phyloP scores from a whole-genome alignment of 1,140 invertebrate genomes.

The Caenorhabditis brenneri region DNA sequence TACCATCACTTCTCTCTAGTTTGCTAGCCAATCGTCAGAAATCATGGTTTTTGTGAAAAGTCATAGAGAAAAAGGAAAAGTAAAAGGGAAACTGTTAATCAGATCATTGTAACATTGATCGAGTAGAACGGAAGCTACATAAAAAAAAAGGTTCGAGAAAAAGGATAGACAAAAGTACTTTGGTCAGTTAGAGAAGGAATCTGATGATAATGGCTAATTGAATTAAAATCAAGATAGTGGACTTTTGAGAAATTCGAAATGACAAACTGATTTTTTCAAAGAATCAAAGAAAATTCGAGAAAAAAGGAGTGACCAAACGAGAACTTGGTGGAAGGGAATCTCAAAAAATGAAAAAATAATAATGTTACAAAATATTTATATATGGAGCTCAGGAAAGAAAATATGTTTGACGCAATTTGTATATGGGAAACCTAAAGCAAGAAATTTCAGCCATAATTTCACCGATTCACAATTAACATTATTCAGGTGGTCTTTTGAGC shows the following conservation, averaged over 20 bases:
- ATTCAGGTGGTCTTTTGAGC: too few species aligned
- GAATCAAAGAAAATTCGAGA: background rate
- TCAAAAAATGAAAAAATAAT: too few species aligned
- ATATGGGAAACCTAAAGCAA: too few species aligned
- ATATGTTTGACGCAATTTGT: too few species aligned
- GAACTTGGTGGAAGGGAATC: too few species aligned
- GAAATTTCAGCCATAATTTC: too few species aligned
- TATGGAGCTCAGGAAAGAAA: too few species aligned
- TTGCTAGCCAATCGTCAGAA: background rate
- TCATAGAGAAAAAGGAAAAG: background rate
- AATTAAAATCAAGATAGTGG: background rate
- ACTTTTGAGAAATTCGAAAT: background rate
- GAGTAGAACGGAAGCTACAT: background rate
- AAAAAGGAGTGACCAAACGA: too few species aligned
- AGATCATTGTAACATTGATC: background rate
- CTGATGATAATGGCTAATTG: background rate
- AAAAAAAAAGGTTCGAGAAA: background rate
- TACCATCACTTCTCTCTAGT: conserved; percentile 22
- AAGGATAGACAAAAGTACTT: background rate
- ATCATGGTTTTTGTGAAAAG: background rate
- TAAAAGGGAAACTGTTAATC: background rate
- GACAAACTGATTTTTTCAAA: background rate
- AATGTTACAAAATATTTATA: too few species aligned
- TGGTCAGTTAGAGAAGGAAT: background rate
- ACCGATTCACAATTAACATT: too few species aligned